These are phyloP conservation scores for Sebastes kiyomatsui DNA, from an alignment of 2,797 vertebrate species.

Conservation along the genomic window DNA sequence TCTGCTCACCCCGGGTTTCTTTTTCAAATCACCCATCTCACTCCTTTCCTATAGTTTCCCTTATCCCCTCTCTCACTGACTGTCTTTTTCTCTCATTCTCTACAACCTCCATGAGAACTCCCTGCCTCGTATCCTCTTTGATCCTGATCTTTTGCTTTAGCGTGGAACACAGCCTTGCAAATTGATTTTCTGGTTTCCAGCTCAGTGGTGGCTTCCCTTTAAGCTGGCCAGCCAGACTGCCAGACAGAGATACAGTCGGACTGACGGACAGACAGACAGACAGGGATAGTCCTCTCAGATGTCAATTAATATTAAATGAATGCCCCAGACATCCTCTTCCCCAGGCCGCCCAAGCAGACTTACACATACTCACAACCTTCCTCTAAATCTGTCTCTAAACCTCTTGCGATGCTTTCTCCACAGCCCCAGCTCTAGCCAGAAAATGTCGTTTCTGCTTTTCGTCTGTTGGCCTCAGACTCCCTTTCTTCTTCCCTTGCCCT, in stretches of 20 bases:
- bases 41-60: not conserved
- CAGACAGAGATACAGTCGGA: not conserved
- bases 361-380: constrained; percentile 2
- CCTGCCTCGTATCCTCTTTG: constrained; percentile 30
- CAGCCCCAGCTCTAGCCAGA: not conserved
- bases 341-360: constrained; percentile 16
- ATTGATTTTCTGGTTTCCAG: constrained; percentile 72
- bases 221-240: constrained; percentile 25
- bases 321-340: constrained; percentile 22
- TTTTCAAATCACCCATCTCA: not conserved
- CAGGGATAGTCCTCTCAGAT: constrained; percentile 41
- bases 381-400: constrained; percentile 24
- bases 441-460: not conserved
- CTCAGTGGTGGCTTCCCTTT: constrained; percentile 43
- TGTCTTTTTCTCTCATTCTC: constrained; percentile 25
- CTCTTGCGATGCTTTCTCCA: constrained; percentile 20
- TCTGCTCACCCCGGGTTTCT: not conserved
- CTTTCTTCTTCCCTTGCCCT: not conserved
- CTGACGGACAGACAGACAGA: not conserved
- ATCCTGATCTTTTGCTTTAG: constrained; percentile 61
- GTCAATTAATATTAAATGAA: constrained; percentile 59
- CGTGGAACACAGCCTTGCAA: constrained; percentile 38
- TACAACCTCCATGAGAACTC: constrained; percentile 32
- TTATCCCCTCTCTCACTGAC: not conserved
- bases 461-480: not conserved